Conservation (phyloP, 2,888 invertebrate species). For the Callimorpha dominula region DNA sequence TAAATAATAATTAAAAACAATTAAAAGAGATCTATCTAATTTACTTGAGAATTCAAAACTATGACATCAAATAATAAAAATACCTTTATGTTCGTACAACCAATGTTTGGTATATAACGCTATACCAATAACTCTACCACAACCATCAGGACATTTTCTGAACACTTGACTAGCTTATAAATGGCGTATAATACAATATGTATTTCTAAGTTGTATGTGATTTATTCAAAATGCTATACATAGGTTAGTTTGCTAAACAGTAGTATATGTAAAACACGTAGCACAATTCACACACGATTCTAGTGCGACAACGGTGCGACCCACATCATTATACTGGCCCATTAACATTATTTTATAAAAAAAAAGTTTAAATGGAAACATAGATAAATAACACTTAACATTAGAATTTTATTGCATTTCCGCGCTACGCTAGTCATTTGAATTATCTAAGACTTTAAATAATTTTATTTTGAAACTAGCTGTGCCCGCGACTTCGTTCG, state of each 20-base stretch:
- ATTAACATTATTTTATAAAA: constrained; percentile 66
- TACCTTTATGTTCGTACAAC: neutral
- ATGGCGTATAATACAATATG: constrained; percentile 25
- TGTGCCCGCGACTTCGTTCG: too few species aligned
- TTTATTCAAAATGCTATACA: constrained; percentile 34
- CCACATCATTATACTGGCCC: constrained; percentile 63
- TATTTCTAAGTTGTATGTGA: constrained; percentile 23
- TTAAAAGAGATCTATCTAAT: too few species aligned
- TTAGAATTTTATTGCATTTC: neutral
- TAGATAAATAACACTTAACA: neutral
- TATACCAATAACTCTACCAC: neutral
- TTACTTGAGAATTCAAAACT: neutral
- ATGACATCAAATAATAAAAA: neutral
- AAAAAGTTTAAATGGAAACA: constrained; percentile 56
- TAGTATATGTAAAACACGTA: constrained; percentile 56
- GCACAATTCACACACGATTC: constrained; percentile 56
- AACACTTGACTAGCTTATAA: constrained; percentile 19
- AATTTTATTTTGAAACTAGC: too few species aligned
- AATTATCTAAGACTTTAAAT: too few species aligned
- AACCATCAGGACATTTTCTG: constrained; percentile 14
- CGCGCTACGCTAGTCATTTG: neutral
- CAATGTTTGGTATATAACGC: neutral
- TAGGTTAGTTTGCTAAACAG: constrained; percentile 36
- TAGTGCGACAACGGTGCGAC: constrained; percentile 60
- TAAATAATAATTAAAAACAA: too few species aligned